Base-by-base conservation (phyloP, 2,113 vertebrate genomes). In the Alethe diademata region DNA sequence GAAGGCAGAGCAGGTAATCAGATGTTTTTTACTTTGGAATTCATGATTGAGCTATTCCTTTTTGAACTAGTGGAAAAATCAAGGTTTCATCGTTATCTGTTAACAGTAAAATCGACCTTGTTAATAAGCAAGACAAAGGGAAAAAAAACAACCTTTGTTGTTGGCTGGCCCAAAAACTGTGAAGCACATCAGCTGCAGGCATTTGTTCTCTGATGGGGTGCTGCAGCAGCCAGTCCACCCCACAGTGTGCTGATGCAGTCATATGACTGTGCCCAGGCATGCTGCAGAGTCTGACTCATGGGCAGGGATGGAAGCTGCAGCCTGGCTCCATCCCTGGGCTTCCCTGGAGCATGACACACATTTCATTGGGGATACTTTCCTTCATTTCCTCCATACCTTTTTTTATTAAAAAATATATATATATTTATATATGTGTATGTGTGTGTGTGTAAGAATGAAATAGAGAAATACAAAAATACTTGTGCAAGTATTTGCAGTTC, bases 1-100 rank as follows among this genome's bases (percentile, higher is more conserved):
- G 67, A 99, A 99, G 95, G 99, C 99, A 19, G 99, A 99, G 95
- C 99, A 99, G 99, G 99, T 99, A 98, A 98, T 53, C 16, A 48
- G 28, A 14, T 23, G 6, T 65, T 75, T 56, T 70, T 36, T 82
- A 17, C 26, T 58, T 79, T 58, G 81, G 17, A 79, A 48, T 61
- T 83, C 36, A 66, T 56, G 25, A 85, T 58, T 26, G 9, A 60
- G n/a, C 45, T 36, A 11, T 74, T 87, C 42, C 64, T 89, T 72
- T 92, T 87, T 82, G 51, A 85, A 2, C 64, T 29, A 42, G 11
- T 94, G 74, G 66, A 40, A 85, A 72, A 91, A 74, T 8, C 22
- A 23, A 73, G 33, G 24, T 90, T 95, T 95, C 60, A 70, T 83
- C 78, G 58, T 83, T 78, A 75, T 80, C 88, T 89, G 51, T 22